phyloP scores from a whole-genome alignment of 2,888 invertebrate genomes.

The Sphaerophoria rueppellii region DNA sequence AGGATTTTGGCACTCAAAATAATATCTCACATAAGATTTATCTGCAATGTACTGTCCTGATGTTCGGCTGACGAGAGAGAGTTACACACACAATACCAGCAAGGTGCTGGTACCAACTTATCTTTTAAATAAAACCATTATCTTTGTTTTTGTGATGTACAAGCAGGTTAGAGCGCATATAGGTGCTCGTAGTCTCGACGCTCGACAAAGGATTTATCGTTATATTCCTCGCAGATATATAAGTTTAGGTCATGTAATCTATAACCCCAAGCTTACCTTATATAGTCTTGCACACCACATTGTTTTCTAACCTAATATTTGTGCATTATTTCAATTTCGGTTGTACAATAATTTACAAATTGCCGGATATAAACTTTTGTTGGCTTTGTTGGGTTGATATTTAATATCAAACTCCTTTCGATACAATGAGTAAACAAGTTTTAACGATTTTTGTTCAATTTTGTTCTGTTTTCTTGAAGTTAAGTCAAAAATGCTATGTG shows the following conservation, averaged over 20 bases:
- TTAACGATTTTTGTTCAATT: not conserved
- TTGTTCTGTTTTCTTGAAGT: not conserved
- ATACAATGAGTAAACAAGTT: slow-evolving; percentile 22
- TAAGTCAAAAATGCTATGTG: no score
- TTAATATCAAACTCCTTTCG: not conserved
- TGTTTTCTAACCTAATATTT: slow-evolving; percentile 6
- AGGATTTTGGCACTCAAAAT: slow-evolving; percentile 41
- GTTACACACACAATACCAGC: slow-evolving; percentile 1
- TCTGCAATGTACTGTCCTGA: not conserved
- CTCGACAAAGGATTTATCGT: no score
- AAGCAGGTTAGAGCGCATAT: not conserved
- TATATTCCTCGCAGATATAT: no score
- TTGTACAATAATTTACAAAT: slow-evolving; percentile 38
- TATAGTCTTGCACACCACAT: not conserved
- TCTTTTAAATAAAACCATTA: slow-evolving; percentile 8
- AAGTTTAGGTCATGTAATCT: not conserved
- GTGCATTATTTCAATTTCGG: slow-evolving; percentile 23
- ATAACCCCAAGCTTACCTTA: not conserved
- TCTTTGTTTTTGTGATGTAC: slow-evolving; percentile 21
- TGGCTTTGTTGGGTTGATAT: not conserved
- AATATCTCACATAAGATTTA: slow-evolving; percentile 24
- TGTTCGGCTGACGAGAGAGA: not conserved
- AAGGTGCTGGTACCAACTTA: not conserved
- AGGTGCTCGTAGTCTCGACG: not conserved
- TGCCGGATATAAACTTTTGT: slow-evolving; percentile 13